Evolutionary conservation across 2,113 vertebrate species (phyloP).

Genomic region (Malurus elegans): DNA sequence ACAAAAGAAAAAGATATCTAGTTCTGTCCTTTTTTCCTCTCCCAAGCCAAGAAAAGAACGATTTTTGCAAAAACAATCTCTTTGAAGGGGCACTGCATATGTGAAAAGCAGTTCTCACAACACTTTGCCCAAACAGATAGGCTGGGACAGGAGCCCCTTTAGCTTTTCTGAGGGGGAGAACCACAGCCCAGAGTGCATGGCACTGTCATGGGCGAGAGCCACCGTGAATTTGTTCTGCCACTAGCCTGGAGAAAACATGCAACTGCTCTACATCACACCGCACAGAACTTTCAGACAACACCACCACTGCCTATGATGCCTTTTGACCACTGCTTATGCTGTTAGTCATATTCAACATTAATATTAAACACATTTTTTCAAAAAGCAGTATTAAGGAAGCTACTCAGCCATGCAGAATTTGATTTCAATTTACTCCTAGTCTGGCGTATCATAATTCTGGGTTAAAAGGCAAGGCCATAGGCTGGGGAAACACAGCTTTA

Average conservation of each 20-base stretch:
- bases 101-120: neutral
- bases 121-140: neutral
- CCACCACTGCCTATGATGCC: neutral
- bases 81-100: neutral
- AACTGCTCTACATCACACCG: neutral
- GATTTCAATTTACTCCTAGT: neutral
- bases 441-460: neutral
- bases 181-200: neutral
- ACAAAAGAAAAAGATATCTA: constrained; percentile 47
- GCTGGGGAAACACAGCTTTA: neutral
- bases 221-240: neutral
- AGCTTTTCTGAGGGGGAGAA: neutral
- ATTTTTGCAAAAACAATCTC: neutral
- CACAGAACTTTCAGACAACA: neutral
- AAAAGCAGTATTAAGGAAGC: neutral
- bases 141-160: rapidly evolving
- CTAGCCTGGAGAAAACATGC: neutral
- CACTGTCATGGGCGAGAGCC: neutral
- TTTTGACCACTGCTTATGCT: neutral
- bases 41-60: neutral
- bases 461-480: neutral
- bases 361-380: neutral
- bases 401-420: neutral
- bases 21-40: neutral
- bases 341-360: neutral